Conservation (phyloP, 2,888 invertebrate species). For the Melinaea menophilus region DNA sequence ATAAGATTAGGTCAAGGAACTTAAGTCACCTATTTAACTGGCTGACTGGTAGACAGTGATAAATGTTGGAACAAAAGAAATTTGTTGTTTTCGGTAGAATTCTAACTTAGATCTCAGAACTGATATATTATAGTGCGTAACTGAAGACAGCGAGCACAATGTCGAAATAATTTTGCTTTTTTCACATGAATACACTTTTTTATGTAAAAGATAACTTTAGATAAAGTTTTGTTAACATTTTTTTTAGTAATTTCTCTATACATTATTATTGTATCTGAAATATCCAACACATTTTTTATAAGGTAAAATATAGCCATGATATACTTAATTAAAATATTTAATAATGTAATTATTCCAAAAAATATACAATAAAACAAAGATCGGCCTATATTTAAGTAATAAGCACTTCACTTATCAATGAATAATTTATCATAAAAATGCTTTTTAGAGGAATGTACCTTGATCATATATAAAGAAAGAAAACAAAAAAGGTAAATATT, state of each 20-base stretch:
- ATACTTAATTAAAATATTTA: not conserved
- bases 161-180: slow-evolving; percentile 4
- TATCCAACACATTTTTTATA: too few species aligned
- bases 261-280: too few species aligned
- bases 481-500: not conserved
- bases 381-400: not conserved
- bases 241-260: too few species aligned
- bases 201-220: too few species aligned
- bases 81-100: slow-evolving; percentile 6
- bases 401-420: not conserved
- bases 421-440: not conserved
- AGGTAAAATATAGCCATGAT: too few species aligned
- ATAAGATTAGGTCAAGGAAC: not conserved
- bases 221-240: too few species aligned
- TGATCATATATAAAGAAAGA: not conserved
- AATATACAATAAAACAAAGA: slow-evolving; percentile 2
- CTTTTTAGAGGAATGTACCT: not conserved
- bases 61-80: slow-evolving; percentile 3
- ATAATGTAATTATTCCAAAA: not conserved
- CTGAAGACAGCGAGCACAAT: not conserved
- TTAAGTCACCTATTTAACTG: slow-evolving; percentile 5
- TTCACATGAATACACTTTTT: not conserved
- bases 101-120: slow-evolving; percentile 6
- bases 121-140: slow-evolving; percentile 4
- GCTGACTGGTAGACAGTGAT: not conserved